These are phyloP conservation scores for Phortica okadai DNA, from an alignment of 2,888 invertebrate genomes.

Conservation along the genomic window DNA sequence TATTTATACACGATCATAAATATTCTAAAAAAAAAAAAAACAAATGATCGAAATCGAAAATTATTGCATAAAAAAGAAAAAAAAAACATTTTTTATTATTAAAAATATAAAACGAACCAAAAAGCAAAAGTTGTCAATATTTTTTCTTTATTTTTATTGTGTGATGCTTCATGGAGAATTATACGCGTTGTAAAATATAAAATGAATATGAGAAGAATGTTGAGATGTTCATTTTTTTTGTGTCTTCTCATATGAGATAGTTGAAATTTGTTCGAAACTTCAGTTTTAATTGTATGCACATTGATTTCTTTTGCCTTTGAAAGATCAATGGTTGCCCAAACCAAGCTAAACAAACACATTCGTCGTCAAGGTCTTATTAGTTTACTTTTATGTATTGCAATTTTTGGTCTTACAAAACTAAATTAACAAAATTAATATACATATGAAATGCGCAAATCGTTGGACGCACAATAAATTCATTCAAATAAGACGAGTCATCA, in stretches of 20 bases:
- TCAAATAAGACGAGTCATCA: background rate
- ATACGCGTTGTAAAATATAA: too few species aligned
- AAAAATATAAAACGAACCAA: slow-evolving; percentile 52
- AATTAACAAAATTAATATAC: slow-evolving; percentile 19
- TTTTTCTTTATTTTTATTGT: slow-evolving; percentile 30
- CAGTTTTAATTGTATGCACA: too few species aligned
- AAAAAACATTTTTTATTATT: slow-evolving; percentile 66
- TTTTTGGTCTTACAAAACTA: slow-evolving; percentile 18
- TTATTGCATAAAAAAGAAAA: slow-evolving; percentile 33
- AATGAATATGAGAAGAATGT: too few species aligned
- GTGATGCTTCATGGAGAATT: background rate
- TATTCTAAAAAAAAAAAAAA: slow-evolving; percentile 46
- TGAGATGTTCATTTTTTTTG: too few species aligned
- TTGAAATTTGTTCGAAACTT: too few species aligned
- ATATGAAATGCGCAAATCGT: background rate
- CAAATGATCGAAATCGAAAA: slow-evolving; percentile 20
- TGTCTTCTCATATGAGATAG: too few species aligned
- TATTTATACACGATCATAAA: slow-evolving; percentile 61
- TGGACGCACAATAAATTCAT: slow-evolving; percentile 30
- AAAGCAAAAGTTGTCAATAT: background rate
- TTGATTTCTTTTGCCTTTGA: too few species aligned
- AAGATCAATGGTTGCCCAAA: too few species aligned
- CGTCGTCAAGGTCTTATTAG: too few species aligned
- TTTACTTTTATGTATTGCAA: background rate
- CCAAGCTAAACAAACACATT: too few species aligned